Conservation (phyloP, 2,888 invertebrate genomes). For the Dicyrtomina minuta region DNA sequence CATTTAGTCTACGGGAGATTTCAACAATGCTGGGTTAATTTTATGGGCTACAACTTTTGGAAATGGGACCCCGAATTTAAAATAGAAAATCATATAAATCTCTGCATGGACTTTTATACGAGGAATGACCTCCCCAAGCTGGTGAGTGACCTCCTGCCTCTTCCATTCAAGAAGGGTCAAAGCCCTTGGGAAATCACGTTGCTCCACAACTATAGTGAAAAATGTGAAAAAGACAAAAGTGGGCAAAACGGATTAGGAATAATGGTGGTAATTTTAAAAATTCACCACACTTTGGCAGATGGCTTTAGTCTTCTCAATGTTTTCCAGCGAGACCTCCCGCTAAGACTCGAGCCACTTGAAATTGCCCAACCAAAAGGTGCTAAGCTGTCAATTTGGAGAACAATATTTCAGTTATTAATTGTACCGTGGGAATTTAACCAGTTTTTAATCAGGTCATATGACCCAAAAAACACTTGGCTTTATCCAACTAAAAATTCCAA, state of each 20-base stretch:
- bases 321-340: constrained; percentile 37
- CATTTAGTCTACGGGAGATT: constrained; percentile 41
- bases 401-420: constrained; percentile 20
- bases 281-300: constrained; percentile 47
- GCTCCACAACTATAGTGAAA: constrained; percentile 33
- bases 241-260: too few relatives aligned
- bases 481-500: too few relatives aligned
- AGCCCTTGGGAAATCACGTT: constrained; percentile 48
- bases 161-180: constrained; percentile 34
- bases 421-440: too few relatives aligned
- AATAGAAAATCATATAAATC: constrained; percentile 39
- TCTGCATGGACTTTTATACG: too few relatives aligned
- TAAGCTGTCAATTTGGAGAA: constrained; percentile 7
- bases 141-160: constrained; percentile 36
- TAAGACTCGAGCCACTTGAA: constrained; percentile 23
- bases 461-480: too few relatives aligned
- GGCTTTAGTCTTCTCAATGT: constrained; percentile 41
- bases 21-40: constrained; percentile 39
- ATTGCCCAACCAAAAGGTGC: constrained; percentile 28
- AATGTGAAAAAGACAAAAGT: too few relatives aligned
- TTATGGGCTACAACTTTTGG: constrained; percentile 45
- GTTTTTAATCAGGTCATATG: too few relatives aligned
- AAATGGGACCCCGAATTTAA: constrained; percentile 44
- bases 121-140: constrained; percentile 34
- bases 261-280: constrained; percentile 38